Evolutionary conservation across 2,113 vertebrate genomes (phyloP).

Genomic region (Saguinus imperator): DNA sequence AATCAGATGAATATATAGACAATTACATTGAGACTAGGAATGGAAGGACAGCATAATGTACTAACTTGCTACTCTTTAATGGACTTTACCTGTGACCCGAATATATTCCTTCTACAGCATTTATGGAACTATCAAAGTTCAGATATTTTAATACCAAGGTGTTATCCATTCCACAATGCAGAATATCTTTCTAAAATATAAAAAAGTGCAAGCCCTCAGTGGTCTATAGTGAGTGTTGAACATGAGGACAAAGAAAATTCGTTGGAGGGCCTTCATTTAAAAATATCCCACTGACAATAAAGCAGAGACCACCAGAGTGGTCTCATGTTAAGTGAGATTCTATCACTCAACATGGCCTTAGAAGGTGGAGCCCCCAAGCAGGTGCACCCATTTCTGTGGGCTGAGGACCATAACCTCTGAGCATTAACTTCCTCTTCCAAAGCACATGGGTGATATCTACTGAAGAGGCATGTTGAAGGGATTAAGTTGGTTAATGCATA

Average conservation of each 20-base stretch:
- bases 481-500: too few species aligned
- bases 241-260: not conserved
- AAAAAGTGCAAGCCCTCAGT: not conserved
- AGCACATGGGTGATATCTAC: too few species aligned
- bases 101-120: not conserved
- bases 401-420: not conserved
- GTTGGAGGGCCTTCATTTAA: not conserved
- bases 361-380: not conserved
- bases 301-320: not conserved
- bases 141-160: not conserved
- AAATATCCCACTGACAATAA: not conserved
- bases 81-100: not conserved
- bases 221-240: not conserved
- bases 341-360: fast-evolving
- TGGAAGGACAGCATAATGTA: not conserved
- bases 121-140: not conserved
- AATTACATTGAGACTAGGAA: not conserved
- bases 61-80: not conserved
- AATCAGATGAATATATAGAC: not conserved
- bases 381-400: not conserved
- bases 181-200: not conserved
- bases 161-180: not conserved
- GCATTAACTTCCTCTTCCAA: not conserved
- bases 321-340: too few species aligned
- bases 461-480: not conserved